phyloP scores from a whole-genome alignment of 1,140 invertebrate species.

The Ephestia elutella region DNA sequence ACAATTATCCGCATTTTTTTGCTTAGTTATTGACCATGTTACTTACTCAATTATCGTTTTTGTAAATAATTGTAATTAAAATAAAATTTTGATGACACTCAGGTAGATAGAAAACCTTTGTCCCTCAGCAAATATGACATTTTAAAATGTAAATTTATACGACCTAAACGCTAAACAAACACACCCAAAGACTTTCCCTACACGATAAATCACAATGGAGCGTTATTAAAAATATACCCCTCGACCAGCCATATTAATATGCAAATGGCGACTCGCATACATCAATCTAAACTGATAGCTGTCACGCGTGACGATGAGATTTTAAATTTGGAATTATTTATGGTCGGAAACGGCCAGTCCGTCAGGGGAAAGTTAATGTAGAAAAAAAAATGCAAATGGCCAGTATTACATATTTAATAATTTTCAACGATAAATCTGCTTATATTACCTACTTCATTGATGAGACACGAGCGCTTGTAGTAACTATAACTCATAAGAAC shows the following conservation, averaged over 20 bases:
- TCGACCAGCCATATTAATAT: background rate
- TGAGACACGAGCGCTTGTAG: too few relatives aligned
- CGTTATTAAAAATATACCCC: background rate
- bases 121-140: background rate
- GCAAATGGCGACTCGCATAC: slow-evolving; percentile 3
- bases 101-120: too few relatives aligned
- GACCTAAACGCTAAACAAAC: background rate
- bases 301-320: slow-evolving; percentile 3
- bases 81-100: too few relatives aligned
- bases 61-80: too few relatives aligned
- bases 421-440: too few relatives aligned
- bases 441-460: too few relatives aligned
- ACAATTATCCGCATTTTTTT: too few relatives aligned
- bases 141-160: slow-evolving; percentile 1
- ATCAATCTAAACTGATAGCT: slow-evolving; percentile 5
- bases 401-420: background rate
- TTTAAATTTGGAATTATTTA: slow-evolving; percentile 5
- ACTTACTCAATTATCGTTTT: too few relatives aligned
- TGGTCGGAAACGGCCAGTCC: background rate
- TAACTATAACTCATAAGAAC: too few relatives aligned
- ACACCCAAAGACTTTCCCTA: background rate
- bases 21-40: too few relatives aligned
- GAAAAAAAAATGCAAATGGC: background rate
- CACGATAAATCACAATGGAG: slow-evolving; percentile 1
- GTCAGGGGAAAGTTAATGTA: background rate